These are phyloP conservation scores for Heliothis virescens DNA, from an alignment of 1,140 invertebrate genomes.

Conservation along the genomic window DNA sequence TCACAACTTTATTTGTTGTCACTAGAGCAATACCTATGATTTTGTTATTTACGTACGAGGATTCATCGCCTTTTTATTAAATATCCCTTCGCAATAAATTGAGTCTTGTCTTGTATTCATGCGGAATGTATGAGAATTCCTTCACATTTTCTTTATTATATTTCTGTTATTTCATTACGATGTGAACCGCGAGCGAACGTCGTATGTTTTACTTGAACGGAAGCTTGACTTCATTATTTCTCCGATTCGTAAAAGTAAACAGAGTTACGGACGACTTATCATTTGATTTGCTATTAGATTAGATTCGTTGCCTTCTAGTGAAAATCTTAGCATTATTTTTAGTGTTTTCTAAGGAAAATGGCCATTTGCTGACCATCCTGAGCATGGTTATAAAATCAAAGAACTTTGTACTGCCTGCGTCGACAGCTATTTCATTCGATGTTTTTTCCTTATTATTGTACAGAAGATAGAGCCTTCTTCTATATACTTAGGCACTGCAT, in stretches of 20 bases:
- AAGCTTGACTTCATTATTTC: slow-evolving; percentile 2
- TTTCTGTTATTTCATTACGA: slow-evolving; percentile 26
- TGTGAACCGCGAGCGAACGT: background rate
- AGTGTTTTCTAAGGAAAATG: no score
- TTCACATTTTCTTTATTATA: slow-evolving; percentile 25
- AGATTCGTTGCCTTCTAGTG: background rate
- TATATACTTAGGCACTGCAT: no score
- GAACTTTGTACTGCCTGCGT: no score
- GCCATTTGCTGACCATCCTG: no score
- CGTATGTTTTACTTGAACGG: background rate
- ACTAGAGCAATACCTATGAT: no score
- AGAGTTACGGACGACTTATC: background rate
- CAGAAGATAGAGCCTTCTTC: no score
- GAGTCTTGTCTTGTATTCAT: slow-evolving; percentile 15
- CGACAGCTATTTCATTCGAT: no score
- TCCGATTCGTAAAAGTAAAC: background rate
- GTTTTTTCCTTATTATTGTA: no score
- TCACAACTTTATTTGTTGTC: no score
- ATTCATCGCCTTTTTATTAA: slow-evolving; percentile 9
- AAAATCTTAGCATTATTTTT: background rate
- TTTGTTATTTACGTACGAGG: background rate
- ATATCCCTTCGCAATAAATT: slow-evolving; percentile 5
- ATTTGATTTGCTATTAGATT: background rate
- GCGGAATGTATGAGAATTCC: background rate
- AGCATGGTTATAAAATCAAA: no score